These are phyloP conservation scores for Lagopus leucura DNA, from an alignment of 2,113 vertebrate genomes.

Conservation along the genomic window DNA sequence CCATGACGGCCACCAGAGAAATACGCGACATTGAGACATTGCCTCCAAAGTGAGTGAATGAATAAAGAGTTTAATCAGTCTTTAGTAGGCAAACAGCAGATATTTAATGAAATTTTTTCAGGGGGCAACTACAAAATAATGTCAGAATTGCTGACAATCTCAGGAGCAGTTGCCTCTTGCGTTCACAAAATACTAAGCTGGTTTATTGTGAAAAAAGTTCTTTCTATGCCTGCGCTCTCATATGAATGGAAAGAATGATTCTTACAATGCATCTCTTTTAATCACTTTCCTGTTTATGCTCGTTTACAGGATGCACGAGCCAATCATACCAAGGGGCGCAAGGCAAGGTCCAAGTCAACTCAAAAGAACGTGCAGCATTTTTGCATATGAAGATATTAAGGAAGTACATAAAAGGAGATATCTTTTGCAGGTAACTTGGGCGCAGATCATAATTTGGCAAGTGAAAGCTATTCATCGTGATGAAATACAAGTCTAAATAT, in stretches of 20 bases:
- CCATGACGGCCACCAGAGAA: conserved; percentile 95
- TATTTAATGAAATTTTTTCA: background rate
- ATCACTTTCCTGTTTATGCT: background rate
- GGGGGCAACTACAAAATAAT: background rate
- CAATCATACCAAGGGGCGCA: conserved; percentile 96
- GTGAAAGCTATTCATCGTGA: background rate
- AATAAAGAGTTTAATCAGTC: background rate
- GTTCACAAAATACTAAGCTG: background rate
- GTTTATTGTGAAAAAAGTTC: background rate
- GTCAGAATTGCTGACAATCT: background rate
- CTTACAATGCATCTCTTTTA: background rate
- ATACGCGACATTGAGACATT: conserved; percentile 97
- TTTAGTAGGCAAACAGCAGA: background rate
- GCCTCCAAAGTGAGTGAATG: conserved; percentile 87
- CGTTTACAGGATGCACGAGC: conserved; percentile 89
- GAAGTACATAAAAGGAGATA: conserved; percentile 98
- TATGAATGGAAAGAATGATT: background rate
- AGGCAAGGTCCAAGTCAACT: conserved; percentile 95
- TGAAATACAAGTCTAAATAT: background rate
- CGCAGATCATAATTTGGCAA: background rate
- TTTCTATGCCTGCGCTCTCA: background rate
- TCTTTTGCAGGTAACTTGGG: conserved; percentile 88
- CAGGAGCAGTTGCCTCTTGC: background rate
- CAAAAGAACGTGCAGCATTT: conserved; percentile 96
- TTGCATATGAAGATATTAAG: conserved; percentile 98